Evolutionary conservation across 2,113 vertebrate genomes (phyloP).

Genomic region (Phalacrocorax brasilianus): DNA sequence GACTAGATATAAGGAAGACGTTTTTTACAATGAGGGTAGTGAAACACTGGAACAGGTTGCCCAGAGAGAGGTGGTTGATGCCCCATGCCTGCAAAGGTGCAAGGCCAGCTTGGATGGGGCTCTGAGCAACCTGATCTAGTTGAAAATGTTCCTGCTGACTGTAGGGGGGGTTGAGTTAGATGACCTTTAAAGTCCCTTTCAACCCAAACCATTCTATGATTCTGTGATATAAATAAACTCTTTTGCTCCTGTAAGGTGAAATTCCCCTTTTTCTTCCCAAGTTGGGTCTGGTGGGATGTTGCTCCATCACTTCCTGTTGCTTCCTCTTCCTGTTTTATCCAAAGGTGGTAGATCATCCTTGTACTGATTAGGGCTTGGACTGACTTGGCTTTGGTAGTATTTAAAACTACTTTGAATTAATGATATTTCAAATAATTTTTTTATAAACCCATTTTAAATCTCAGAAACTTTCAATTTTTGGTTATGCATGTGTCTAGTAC

Average conservation of each 20-base stretch:
- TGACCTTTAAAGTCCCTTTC: not conserved
- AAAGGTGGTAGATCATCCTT: not conserved
- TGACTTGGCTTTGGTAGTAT: not conserved
- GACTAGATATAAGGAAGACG: not conserved
- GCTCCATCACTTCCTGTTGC: not conserved
- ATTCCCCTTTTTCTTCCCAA: not conserved
- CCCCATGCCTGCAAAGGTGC: not conserved
- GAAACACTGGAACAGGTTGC: not conserved
- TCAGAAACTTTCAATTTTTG: not conserved
- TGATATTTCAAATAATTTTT: not conserved
- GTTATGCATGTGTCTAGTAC: not conserved
- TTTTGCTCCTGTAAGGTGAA: not conserved
- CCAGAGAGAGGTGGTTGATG: no score
- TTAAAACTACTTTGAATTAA: not conserved
- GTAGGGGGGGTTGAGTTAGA: rapidly evolving
- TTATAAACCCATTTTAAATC: not conserved
- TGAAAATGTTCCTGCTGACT: not conserved
- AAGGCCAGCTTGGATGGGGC: rapidly evolving
- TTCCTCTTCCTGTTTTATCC: not conserved
- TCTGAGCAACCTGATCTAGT: not conserved
- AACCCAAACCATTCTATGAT: not conserved
- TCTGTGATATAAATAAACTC: not conserved
- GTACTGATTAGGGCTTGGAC: not conserved
- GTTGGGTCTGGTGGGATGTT: not conserved
- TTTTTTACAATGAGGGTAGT: not conserved